Base-by-base conservation (phyloP, 2,888 invertebrate genomes). In the Iphiclides podalirius region DNA sequence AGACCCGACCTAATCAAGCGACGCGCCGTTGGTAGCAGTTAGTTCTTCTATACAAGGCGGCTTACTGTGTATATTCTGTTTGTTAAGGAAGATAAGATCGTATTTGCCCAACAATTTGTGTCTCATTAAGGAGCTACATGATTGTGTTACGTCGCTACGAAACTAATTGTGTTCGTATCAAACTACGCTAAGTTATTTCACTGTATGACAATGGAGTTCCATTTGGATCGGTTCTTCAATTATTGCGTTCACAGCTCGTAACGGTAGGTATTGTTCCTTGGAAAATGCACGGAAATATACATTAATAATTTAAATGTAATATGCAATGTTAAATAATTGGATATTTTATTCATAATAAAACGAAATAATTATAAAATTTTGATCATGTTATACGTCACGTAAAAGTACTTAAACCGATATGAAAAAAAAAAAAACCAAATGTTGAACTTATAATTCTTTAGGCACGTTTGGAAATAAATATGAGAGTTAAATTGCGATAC, bases 1-100 rank as follows among this genome's bases (percentile, higher is more conserved):
- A 59, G 62, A 61, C 67, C 75, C 72, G 66, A 75, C 67, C 76
- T 86, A 86, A 86, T 86, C 86, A 86, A 79, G 74, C 74, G 68
- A 64, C 63, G 70, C 65, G 70, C 70, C 69, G 67, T 57, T 58
- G 64, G 54, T 60, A 59, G 60, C 54, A 53, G 55, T 63, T 61
- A 59, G 57, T 58, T 60, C 53, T 53, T 58, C 58, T 54, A 54
- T 53, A 57, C 52, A 52, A 46, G 41, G 50, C 48, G 38, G 52
- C 58, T 55, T 60, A 54, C 54, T 46, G 31, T 47, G 53, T 49
- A 58, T 63, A 66, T 63, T 66, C 54, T 61, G 60, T 65, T 64
- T 63, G 61, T 55, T 41, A 38, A 35, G 50, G 38, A 35, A 57
- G 54, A 60, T 61, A 59, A 57, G 51, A 53, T n/a, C 47, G 52